Evolutionary conservation across 2,888 invertebrate species (phyloP), one percentile per base, ranked within the genome.

Genomic region (Brachyopa scutellaris): DNA sequence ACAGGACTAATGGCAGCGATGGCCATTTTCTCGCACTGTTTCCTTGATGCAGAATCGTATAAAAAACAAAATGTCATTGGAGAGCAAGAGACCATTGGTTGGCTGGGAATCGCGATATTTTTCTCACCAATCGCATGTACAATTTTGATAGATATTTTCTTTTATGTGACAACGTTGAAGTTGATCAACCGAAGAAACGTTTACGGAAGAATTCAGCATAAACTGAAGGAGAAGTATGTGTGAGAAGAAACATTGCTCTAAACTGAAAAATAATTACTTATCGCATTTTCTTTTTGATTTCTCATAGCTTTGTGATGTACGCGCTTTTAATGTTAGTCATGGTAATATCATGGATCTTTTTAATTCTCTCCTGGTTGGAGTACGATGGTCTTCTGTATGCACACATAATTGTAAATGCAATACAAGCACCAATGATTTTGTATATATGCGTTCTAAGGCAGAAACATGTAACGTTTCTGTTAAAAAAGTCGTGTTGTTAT

Each of bases 171-270:
- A 13, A 97, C 96, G 17, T 91, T 95, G 23, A 94, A 95, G 89
- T 93, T 95, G 21, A 95, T 97, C 69, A 95, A 94, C 87, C 92
- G 95, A 84, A 95, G 96, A 91, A 94, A 95, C 87, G 95, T 95
- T 2, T 96, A 96, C 88, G 96, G 96, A 47, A 92, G 96, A 85
- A 96, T 97, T 86, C 96, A 96, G 87, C 95, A 96, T 87, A 96
- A 96, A 90, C 91, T 97, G 80, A 95, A 95, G 89, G 95, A 96
- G 90, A 96, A 94, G 95, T 95, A 90, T 89, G 88, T 85, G 42
- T 33, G 3, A 53, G 51, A 53, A 51, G n/a, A 1, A 26, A 4
- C n/a, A 49, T 2, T 19, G 2, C 9, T 11, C 11, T 61, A n/a
- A n/a, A n/a, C n/a, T n/a, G n/a, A n/a, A n/a, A n/a, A n/a, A n/a